These are phyloP conservation scores for Minunthozetes semirufus DNA, from an alignment of 2,888 invertebrate genomes.

Conservation along the genomic window DNA sequence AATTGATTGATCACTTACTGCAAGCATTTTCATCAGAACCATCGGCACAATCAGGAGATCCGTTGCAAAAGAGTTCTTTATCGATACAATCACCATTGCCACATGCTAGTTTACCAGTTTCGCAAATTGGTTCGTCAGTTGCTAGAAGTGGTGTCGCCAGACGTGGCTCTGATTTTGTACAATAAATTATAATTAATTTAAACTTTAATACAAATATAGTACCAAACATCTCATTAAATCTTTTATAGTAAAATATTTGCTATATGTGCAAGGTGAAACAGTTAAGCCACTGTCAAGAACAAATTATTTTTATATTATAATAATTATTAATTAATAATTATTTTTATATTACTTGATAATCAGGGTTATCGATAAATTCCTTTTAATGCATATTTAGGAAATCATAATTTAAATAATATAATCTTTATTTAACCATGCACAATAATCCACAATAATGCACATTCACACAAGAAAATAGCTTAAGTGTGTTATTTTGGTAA, in stretches of 20 bases:
- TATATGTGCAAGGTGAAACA: background rate
- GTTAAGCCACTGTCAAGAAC: slow-evolving; percentile 5
- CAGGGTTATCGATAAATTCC: too few species aligned
- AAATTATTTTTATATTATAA: background rate
- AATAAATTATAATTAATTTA: background rate
- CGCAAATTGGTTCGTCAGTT: slow-evolving; percentile 86
- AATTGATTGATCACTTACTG: slow-evolving; percentile 61
- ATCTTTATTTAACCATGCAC: too few species aligned
- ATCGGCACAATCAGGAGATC: slow-evolving; percentile 83
- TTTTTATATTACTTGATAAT: too few species aligned
- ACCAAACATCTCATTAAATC: background rate
- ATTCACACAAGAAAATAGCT: too few species aligned
- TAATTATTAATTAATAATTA: too few species aligned
- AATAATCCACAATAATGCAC: too few species aligned
- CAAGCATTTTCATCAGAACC: slow-evolving; percentile 92
- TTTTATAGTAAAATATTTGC: background rate
- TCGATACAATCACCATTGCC: slow-evolving; percentile 87
- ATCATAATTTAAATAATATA: too few species aligned
- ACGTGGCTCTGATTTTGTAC: slow-evolving; percentile 66
- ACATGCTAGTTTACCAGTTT: slow-evolving; percentile 80
- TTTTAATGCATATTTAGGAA: too few species aligned
- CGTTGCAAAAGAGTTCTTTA: slow-evolving; percentile 85
- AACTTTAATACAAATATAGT: too few species aligned
- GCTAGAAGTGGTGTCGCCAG: slow-evolving; percentile 79
- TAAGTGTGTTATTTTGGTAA: too few species aligned